phyloP scores from a whole-genome alignment of 2,113 vertebrate species.

The Leucosticte australis region DNA sequence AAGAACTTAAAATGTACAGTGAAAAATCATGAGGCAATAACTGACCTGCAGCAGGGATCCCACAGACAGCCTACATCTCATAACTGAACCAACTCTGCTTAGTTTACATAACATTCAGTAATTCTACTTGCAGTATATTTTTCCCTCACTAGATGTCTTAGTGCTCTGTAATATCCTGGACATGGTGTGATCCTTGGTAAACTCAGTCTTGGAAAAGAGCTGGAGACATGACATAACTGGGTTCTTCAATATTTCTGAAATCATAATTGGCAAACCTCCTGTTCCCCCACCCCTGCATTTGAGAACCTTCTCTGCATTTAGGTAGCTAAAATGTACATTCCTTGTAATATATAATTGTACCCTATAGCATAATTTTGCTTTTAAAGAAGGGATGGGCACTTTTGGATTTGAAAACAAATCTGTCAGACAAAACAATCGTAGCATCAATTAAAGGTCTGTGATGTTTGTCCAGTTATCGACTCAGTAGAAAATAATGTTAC shows the following conservation, averaged over 20 bases:
- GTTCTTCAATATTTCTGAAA: not conserved
- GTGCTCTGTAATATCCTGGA: not conserved
- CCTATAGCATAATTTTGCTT: not conserved
- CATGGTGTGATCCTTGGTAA: not conserved
- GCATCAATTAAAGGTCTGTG: not conserved
- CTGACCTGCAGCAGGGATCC: not conserved
- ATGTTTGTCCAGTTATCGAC: not conserved
- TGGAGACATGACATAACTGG: not conserved
- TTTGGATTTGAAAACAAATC: not conserved
- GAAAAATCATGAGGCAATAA: not conserved
- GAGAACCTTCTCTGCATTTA: not conserved
- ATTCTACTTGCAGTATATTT: not conserved
- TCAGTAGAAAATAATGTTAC: not conserved
- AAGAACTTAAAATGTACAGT: not conserved
- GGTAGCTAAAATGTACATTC: not conserved
- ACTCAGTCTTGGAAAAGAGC: not conserved
- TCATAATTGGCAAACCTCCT: not conserved
- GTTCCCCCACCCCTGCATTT: not conserved
- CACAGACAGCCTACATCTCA: not conserved
- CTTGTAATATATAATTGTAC: not conserved
- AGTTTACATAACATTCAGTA: not conserved
- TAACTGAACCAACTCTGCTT: not conserved
- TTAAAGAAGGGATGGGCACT: not conserved
- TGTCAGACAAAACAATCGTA: not conserved
- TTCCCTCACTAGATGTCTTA: conserved; percentile 1